Conservation (phyloP, 1,140 invertebrate species). For the Lepidostoma basale region DNA sequence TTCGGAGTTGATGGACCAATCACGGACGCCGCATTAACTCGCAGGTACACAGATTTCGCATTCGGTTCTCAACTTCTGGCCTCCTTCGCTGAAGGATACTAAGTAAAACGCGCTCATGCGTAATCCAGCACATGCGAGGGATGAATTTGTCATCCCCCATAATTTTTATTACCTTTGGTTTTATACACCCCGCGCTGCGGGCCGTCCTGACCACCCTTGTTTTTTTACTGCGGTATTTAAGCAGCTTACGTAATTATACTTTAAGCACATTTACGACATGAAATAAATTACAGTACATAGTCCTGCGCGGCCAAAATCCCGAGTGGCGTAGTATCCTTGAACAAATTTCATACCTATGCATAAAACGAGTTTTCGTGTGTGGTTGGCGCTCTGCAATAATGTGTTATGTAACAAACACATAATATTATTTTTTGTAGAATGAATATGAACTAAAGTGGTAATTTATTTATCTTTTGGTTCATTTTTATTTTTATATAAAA, state of each 20-base stretch:
- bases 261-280: constrained; percentile 17
- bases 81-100: too few species aligned
- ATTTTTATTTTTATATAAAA: too few species aligned
- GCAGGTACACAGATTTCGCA: too few species aligned
- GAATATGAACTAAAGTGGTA: too few species aligned
- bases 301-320: background rate
- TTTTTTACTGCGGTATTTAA: constrained; percentile 28
- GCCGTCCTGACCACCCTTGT: background rate
- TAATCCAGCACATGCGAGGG: constrained; percentile 1
- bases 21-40: too few species aligned
- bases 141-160: constrained; percentile 20
- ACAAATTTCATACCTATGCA: background rate
- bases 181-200: background rate
- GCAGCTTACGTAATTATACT: constrained; percentile 27
- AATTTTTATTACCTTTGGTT: constrained; percentile 25
- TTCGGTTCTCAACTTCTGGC: too few species aligned
- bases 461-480: too few species aligned
- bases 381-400: too few species aligned
- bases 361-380: background rate
- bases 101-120: background rate
- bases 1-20: too few species aligned
- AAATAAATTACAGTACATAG: constrained; percentile 13
- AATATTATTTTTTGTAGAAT: too few species aligned
- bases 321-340: background rate
- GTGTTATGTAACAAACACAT: too few species aligned